A percentile compares a stretch with the other conserved stretches of the same genome.
These are phyloP conservation scores for Hypomecis atomaria DNA, from an alignment of 2,888 invertebrate genomes.

Conservation along the genomic window DNA sequence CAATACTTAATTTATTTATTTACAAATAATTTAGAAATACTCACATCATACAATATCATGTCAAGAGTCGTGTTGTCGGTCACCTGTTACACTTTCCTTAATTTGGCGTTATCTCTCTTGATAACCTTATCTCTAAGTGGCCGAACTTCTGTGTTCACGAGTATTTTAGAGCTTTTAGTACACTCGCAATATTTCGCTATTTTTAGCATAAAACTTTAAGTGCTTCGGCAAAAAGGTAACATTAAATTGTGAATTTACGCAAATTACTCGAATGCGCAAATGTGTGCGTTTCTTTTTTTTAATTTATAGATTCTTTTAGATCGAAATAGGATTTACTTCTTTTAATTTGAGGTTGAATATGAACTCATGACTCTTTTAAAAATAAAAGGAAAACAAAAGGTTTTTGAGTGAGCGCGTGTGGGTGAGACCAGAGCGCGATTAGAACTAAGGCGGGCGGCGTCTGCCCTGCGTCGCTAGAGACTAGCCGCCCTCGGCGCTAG, in stretches of 20 bases:
- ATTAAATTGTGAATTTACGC: not conserved
- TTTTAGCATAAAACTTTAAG: not conserved
- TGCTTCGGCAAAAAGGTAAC: not conserved
- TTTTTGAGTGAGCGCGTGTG: conserved; percentile 44
- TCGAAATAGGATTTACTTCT: conserved; percentile 8
- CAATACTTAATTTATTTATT: no score
- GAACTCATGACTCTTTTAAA: not conserved
- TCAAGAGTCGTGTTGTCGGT: conserved; percentile 58
- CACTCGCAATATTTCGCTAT: conserved; percentile 4
- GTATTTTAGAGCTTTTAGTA: conserved; percentile 16
- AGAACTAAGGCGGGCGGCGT: conserved; percentile 57
- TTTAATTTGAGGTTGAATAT: not conserved
- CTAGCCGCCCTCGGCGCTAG: conserved; percentile 36
- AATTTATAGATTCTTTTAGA: conserved; percentile 3
- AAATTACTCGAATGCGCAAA: not conserved
- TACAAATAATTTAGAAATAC: conserved; percentile 46
- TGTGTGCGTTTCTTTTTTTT: conserved; percentile 9
- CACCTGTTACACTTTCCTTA: conserved; percentile 71
- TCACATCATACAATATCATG: conserved; percentile 79
- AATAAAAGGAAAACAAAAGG: conserved; percentile 20
- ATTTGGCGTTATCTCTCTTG: conserved; percentile 24
- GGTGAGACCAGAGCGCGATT: conserved; percentile 44
- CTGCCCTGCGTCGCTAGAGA: conserved; percentile 39
- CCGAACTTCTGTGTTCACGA: conserved; percentile 29
- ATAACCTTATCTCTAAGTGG: conserved; percentile 28